Evolutionary conservation across 1,140 invertebrate genomes (phyloP), one percentile per base, ranked within the genome.

Genomic region (Acromyrmex heyeri): DNA sequence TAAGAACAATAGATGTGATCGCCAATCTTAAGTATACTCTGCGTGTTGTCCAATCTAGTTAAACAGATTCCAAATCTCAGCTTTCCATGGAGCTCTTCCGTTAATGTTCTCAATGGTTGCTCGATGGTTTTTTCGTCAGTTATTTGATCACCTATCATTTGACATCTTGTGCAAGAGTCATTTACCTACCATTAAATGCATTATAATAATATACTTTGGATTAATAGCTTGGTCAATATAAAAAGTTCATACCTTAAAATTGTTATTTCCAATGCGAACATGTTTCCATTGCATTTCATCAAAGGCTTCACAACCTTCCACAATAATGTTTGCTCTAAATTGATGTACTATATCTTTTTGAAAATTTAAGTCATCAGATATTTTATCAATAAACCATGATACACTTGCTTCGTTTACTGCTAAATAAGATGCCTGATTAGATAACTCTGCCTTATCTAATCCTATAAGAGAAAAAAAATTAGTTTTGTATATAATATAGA

Each of bases 91-190:
- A 97, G 97, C 87, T 96, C 95, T 91, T 96, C 96, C 3, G 97
- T 96, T 83, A 99, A 96, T 5, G 98, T 97, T 83, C 97, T 95
- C 18, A 99, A 94, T 3, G 98, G 98, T 24, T 24, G 24, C 95
- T 99, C 98, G 0, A 97, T 96, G 12, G 97, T 97, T 91, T 97
- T 97, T 91, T 97, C 93, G 0, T 97, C 98, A 16, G 97, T 98
- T 16, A 95, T 95, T 95, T 99, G 98, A 95, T 99, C 97, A 81
- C 98, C 99, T 65, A 99, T 97, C 98, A 99, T 99, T 95, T 99
- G 98, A 94, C 99, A 99, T 79, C 99, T 96, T 12, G 96, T 97
- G 92, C 99, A 99, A 50, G 96, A 96, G 2, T 97, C 97, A 88
- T 97, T 96, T 62, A 97, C 96, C 97, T 98, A 91, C 1, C 27